phyloP scores from a whole-genome alignment of 2,797 vertebrate genomes.

The Bradypodion pumilum region DNA sequence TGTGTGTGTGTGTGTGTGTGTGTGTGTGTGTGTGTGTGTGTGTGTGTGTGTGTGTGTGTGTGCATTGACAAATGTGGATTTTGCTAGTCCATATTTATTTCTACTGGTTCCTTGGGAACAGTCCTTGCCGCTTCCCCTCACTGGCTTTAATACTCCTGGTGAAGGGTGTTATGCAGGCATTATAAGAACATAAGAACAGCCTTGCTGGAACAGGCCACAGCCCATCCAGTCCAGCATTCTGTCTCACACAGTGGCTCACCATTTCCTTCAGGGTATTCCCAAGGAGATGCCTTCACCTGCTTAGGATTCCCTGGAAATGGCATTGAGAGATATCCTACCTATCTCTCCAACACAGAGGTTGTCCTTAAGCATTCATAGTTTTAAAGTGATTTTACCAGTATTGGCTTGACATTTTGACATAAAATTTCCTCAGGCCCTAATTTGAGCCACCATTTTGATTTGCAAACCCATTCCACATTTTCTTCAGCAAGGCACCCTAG shows the following conservation, averaged over 20 bases:
- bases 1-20: not conserved
- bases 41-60: not conserved
- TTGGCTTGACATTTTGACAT: not conserved
- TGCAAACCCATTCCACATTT: not conserved
- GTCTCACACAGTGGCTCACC: no score
- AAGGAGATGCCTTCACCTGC: no score
- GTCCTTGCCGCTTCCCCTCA: not conserved
- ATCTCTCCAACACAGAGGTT: no score
- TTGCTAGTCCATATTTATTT: not conserved
- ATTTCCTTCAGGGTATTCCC: no score
- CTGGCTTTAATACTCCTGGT: not conserved
- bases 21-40: not conserved
- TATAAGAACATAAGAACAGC: no score
- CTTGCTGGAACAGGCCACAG: no score
- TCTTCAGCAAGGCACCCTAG: conserved; percentile 7
- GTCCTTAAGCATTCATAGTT: not conserved
- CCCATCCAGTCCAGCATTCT: no score
- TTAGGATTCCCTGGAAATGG: no score
- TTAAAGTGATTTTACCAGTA: not conserved
- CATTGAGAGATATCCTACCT: no score
- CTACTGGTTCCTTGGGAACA: not conserved
- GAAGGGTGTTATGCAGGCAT: not conserved
- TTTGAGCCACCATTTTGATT: conserved; percentile 2
- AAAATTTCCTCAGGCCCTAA: not conserved
- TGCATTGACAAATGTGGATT: not conserved